Percentiles rank a stretch among this genome's conserved stretches.
Conservation (phyloP, 2,888 invertebrate species). For the Zaprionus bogoriensis region DNA sequence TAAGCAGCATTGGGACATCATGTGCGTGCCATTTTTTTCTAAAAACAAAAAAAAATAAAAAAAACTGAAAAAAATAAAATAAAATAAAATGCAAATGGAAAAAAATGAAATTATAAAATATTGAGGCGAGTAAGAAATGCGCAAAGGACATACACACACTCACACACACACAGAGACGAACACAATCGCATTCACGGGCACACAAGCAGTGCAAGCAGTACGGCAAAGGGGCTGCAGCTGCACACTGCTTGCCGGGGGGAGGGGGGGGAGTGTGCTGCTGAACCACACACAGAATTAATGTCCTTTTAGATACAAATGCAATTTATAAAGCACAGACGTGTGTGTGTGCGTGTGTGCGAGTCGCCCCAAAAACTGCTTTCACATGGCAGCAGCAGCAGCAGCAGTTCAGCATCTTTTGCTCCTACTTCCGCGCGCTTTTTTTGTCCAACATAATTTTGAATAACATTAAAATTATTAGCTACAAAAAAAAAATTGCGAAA, state of each 20-base stretch:
- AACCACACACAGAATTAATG: slow-evolving; percentile 66
- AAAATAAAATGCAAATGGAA: slow-evolving; percentile 54
- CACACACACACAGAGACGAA: slow-evolving; percentile 3
- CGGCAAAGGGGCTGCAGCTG: slow-evolving; percentile 1
- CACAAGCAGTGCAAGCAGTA: slow-evolving; percentile 34
- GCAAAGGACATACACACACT: slow-evolving; percentile 46
- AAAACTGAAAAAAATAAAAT: slow-evolving; percentile 59
- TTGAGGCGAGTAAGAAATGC: slow-evolving; percentile 73
- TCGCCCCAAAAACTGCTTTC: slow-evolving; percentile 54
- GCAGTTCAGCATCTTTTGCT: slow-evolving; percentile 23
- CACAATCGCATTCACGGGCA: slow-evolving; percentile 3
- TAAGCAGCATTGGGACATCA: slow-evolving; percentile 64
- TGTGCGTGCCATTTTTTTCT: slow-evolving; percentile 61
- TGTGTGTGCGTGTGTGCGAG: slow-evolving; percentile 19
- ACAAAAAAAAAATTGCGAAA: slow-evolving; percentile 41
- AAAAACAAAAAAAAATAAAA: not conserved
- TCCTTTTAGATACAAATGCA: slow-evolving; percentile 79
- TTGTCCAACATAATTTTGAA: slow-evolving; percentile 73
- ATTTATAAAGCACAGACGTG: slow-evolving; percentile 64
- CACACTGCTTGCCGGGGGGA: slow-evolving; percentile 30
- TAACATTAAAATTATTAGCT: slow-evolving; percentile 81
- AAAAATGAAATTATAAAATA: slow-evolving; percentile 77
- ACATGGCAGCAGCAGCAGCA: slow-evolving; percentile 41
- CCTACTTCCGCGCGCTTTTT: slow-evolving; percentile 14
- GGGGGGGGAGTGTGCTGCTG: slow-evolving; percentile 33